Evolutionary conservation across 2,113 vertebrate genomes (phyloP).

Genomic region (Synchiropus splendidus): DNA sequence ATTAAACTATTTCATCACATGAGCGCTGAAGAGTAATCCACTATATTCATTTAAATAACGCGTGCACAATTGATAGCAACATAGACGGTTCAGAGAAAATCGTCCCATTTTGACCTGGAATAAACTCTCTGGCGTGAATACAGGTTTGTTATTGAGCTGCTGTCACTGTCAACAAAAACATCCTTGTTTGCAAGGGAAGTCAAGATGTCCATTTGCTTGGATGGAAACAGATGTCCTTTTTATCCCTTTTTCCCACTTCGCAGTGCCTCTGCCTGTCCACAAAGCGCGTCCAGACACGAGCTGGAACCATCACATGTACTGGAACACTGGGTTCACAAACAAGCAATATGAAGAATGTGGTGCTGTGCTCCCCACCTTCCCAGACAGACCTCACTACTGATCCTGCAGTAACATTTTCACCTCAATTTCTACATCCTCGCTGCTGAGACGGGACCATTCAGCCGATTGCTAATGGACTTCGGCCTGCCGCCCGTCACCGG

Average conservation of each 20-base stretch:
- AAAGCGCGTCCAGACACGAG: not conserved
- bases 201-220: too few relatives aligned
- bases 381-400: slow-evolving; percentile 11
- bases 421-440: slow-evolving; percentile 16
- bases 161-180: too few relatives aligned
- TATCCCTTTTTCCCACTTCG: slow-evolving; percentile 13
- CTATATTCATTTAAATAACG: too few relatives aligned
- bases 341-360: slow-evolving; percentile 31
- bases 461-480: slow-evolving; percentile 38
- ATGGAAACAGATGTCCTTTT: slow-evolving; percentile 3
- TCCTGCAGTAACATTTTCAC: slow-evolving; percentile 16
- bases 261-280: not conserved
- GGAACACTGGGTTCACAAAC: slow-evolving; percentile 14
- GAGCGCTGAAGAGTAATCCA: too few relatives aligned
- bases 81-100: too few relatives aligned
- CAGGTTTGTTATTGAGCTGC: too few relatives aligned
- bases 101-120: too few relatives aligned
- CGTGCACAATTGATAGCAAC: too few relatives aligned
- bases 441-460: slow-evolving; percentile 30
- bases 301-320: slow-evolving; percentile 33
- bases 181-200: too few relatives aligned
- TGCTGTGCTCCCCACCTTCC: not conserved
- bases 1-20: too few relatives aligned
- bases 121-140: too few relatives aligned
- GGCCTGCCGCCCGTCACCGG: slow-evolving; percentile 23